Conservation (phyloP, 2,113 vertebrate species). For the Triplophysa tibetana region DNA sequence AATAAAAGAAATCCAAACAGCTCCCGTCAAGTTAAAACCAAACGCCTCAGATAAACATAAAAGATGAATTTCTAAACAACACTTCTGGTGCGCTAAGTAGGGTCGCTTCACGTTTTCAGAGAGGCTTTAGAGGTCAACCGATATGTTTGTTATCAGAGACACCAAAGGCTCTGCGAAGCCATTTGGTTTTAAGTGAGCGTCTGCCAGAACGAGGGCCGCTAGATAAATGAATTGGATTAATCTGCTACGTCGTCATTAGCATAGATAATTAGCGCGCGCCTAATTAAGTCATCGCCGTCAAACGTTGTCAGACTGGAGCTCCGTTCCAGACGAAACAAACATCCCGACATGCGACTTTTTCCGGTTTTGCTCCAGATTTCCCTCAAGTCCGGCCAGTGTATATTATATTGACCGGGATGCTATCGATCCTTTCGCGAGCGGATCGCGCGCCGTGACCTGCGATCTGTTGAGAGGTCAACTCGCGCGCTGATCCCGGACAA, state of each 20-base stretch:
- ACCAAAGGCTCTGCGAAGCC: conserved; percentile 23
- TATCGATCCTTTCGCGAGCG: conserved; percentile 34
- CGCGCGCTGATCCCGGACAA: conserved; percentile 70
- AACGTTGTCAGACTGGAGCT: conserved; percentile 36
- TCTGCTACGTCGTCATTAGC: conserved; percentile 56
- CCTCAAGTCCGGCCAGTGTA: background rate
- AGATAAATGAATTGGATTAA: conserved; percentile 60
- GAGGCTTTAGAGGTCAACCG: conserved; percentile 10
- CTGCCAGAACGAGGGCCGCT: conserved; percentile 39
- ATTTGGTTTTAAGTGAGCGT: conserved; percentile 24
- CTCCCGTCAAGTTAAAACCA: background rate
- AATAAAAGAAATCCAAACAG: too few relatives aligned
- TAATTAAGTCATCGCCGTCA: conserved; percentile 60
- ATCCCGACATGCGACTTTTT: conserved; percentile 1
- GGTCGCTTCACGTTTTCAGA: conserved; percentile 2
- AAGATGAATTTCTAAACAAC: background rate
- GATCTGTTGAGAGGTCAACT: conserved; percentile 69
- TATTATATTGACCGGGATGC: conserved; percentile 45
- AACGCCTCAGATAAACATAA: background rate
- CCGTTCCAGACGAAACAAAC: conserved; percentile 6
- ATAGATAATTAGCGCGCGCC: conserved; percentile 59
- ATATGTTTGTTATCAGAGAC: conserved; percentile 30
- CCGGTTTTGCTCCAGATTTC: background rate
- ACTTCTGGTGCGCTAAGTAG: background rate
- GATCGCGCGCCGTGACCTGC: conserved; percentile 67